phyloP scores from a whole-genome alignment of 2,113 vertebrate species.

The Phrynosoma blainvillii region DNA sequence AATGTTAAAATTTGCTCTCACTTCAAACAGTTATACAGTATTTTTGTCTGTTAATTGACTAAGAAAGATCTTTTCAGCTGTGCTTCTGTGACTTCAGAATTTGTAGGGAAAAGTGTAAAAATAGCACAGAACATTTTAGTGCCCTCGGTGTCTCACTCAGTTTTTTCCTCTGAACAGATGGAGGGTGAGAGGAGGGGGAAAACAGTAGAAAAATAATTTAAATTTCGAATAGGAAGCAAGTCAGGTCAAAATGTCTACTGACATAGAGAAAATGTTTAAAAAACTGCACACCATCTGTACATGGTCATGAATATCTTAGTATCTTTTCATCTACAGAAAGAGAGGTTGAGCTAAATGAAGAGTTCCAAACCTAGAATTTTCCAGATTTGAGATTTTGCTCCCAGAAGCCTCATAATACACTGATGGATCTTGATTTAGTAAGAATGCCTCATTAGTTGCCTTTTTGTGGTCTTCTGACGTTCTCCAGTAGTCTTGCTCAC shows the following conservation, averaged over 20 bases:
- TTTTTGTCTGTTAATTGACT: not conserved
- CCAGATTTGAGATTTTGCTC: not conserved
- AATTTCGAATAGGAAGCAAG: slow-evolving; percentile 26
- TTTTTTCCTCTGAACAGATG: slow-evolving; percentile 23
- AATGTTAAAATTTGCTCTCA: not conserved
- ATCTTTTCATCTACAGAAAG: not conserved
- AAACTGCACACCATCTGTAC: not conserved
- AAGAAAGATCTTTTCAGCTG: slow-evolving; percentile 6
- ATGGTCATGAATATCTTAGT: slow-evolving; percentile 1
- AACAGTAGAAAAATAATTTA: slow-evolving; percentile 4
- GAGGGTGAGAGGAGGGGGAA: not conserved
- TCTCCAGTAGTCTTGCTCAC: not conserved
- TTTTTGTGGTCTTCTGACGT: not conserved
- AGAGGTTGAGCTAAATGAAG: not conserved
- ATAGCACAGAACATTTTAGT: slow-evolving; percentile 31
- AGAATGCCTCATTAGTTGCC: not conserved
- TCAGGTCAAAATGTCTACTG: slow-evolving; percentile 26
- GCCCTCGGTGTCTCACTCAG: not conserved
- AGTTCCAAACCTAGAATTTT: not conserved
- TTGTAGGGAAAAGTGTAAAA: slow-evolving; percentile 3
- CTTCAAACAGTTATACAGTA: not conserved
- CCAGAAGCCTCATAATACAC: not conserved
- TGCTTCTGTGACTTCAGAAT: slow-evolving; percentile 15
- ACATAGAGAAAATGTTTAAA: slow-evolving; percentile 13
- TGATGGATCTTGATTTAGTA: not conserved